Evolutionary conservation across 2,888 invertebrate genomes (phyloP), one percentile per base, ranked within the genome.

Genomic region (Arrhopalites spinosus): DNA sequence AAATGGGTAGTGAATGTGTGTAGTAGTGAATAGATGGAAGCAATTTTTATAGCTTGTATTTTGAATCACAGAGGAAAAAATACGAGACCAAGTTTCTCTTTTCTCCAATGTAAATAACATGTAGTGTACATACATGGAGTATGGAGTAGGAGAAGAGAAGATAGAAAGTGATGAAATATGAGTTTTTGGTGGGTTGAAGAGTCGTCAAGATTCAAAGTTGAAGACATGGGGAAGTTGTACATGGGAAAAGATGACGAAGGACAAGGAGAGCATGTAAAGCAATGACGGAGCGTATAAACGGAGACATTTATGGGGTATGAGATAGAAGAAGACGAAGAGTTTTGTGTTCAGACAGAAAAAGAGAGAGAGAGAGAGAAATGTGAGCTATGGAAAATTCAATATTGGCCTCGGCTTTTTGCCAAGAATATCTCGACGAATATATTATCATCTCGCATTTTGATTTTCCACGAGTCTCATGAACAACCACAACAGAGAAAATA

Each of bases 341-440:
- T 11, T 27, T 59, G n/a, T 59, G 59, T 27, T 15, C 53, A 53
- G 17, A 20, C 13, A 64, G 13, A 17, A 17, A 64, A 29, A 30
- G 25, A 64, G 27, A 7, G 20, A 25, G 61, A 43, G 45, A 11
- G 43, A 13, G 45, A 67, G 67, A 45, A 45, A 45, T 67, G 45
- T 20, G 25, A 43, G 45, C 66, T 27, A 50, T 69, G 36, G 70
- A 70, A 71, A 61, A 61, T 72, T 72, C 71, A 72, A 72, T 72
- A 72, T 72, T 72, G 71, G 71, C 17, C 15, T 45, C 61, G 71
- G 71, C 71, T 63, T 61, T 56, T 72, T 72, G 71, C 71, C 71
- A 72, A 72, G 59, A 72, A 72, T 72, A 72, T 63, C 56, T 59
- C 29, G n/a, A n/a, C n/a, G 56, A 72, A 63, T 61, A 72, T 63